phyloP scores from a whole-genome alignment of 2,797 vertebrate genomes.

The Sternotherus odoratus region DNA sequence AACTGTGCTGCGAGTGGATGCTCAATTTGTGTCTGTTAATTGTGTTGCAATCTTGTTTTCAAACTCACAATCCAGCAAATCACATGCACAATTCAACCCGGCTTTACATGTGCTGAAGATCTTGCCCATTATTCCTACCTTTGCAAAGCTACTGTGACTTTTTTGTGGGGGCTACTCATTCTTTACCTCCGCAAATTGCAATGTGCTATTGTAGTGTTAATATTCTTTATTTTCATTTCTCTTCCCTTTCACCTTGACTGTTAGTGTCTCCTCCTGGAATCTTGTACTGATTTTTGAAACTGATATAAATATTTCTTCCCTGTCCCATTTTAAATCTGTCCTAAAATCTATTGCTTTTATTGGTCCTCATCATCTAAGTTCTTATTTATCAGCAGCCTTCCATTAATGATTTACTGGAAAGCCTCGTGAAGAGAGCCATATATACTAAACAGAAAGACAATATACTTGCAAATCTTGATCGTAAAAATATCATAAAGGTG shows the following conservation, averaged over 20 bases:
- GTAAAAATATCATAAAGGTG: neutral
- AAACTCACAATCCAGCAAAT: no score
- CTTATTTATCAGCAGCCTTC: no score
- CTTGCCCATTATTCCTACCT: accelerated
- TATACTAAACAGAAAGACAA: neutral
- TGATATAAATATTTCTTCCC: neutral
- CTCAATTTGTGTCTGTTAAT: accelerated
- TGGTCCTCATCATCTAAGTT: no score
- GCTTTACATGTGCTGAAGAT: neutral
- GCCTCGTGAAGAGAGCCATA: neutral
- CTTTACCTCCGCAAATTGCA: accelerated
- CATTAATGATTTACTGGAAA: neutral
- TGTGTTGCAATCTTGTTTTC: accelerated
- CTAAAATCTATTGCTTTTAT: neutral
- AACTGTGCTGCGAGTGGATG: accelerated
- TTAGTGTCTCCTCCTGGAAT: accelerated
- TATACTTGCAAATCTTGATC: neutral
- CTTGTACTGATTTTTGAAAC: neutral
- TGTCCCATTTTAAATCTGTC: neutral
- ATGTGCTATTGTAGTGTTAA: neutral
- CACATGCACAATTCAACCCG: accelerated
- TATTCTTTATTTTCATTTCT: neutral
- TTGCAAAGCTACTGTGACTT: accelerated
- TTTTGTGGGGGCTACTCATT: neutral
- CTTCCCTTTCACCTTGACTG: neutral